These are phyloP conservation scores for Pteropus rufus DNA, from an alignment of 2,797 vertebrate genomes.

Conservation along the genomic window DNA sequence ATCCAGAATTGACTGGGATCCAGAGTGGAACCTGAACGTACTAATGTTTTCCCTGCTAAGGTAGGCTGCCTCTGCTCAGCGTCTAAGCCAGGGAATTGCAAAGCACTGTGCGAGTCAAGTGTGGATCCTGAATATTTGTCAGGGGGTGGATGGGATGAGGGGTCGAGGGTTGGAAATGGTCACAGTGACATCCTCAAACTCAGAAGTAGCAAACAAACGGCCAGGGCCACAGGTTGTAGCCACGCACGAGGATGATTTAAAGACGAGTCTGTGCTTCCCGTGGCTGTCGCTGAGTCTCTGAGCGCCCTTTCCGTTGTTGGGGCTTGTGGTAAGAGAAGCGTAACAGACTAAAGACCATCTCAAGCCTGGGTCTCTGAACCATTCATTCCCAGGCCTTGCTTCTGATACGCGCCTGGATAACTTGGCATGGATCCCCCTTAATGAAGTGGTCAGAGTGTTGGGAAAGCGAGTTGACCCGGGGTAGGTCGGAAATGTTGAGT, in stretches of 20 bases:
- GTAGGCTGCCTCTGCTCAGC: conserved; percentile 2
- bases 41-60: conserved; percentile 53
- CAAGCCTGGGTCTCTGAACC: neutral
- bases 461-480: neutral
- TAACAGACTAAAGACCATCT: conserved; percentile 66
- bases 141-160: fast-evolving
- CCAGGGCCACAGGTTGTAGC: neutral
- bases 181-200: neutral
- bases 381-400: neutral
- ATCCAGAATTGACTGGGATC: conserved; percentile 61
- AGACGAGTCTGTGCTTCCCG: conserved; percentile 62
- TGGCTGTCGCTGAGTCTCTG: conserved; percentile 61
- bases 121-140: neutral
- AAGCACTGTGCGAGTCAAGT: neutral
- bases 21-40: neutral
- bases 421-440: neutral
- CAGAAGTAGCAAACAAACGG: neutral
- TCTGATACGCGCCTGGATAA: neutral
- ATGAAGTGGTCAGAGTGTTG: neutral
- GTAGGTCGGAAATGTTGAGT: neutral
- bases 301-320: conserved; percentile 32
- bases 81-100: neutral
- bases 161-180: neutral
- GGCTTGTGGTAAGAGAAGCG: conserved; percentile 63
- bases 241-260: neutral